Percentiles rank a stretch among this genome's conserved stretches.
These are phyloP conservation scores for Zosterops japonicus DNA, from an alignment of 2,113 vertebrate species.

Conservation along the genomic window DNA sequence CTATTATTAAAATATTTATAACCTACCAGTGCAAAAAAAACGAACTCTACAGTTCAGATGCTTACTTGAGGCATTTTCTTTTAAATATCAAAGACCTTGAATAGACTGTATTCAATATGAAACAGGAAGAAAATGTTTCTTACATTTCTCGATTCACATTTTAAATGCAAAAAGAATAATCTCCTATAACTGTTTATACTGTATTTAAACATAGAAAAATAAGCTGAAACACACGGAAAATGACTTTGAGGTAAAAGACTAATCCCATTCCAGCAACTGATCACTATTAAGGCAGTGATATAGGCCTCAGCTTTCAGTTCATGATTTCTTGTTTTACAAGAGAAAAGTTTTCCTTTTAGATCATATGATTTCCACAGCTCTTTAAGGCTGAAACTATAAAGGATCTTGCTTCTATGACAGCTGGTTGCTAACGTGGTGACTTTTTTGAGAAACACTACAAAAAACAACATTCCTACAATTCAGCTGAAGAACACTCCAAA, in stretches of 20 bases:
- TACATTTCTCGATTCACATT: neutral
- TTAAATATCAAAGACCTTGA: neutral
- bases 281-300: neutral
- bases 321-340: neutral
- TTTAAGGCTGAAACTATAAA: neutral
- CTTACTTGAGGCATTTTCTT: neutral
- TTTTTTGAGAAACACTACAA: neutral
- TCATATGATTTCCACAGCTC: neutral
- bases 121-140: neutral
- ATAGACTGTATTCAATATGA: neutral
- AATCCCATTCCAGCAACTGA: neutral
- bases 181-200: neutral
- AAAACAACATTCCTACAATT: neutral
- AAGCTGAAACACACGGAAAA: neutral
- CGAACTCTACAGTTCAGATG: neutral
- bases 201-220: neutral
- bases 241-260: neutral
- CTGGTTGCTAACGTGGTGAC: neutral
- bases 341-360: neutral
- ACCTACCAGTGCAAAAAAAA: neutral
- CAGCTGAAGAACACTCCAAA: neutral
- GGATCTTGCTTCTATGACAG: neutral
- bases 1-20: neutral
- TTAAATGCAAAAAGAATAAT: neutral
- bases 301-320: neutral